Percentiles rank a stretch among this genome's conserved stretches.
phyloP scores from a whole-genome alignment of 2,113 vertebrate genomes.

The Chaetorhynchus papuensis region DNA sequence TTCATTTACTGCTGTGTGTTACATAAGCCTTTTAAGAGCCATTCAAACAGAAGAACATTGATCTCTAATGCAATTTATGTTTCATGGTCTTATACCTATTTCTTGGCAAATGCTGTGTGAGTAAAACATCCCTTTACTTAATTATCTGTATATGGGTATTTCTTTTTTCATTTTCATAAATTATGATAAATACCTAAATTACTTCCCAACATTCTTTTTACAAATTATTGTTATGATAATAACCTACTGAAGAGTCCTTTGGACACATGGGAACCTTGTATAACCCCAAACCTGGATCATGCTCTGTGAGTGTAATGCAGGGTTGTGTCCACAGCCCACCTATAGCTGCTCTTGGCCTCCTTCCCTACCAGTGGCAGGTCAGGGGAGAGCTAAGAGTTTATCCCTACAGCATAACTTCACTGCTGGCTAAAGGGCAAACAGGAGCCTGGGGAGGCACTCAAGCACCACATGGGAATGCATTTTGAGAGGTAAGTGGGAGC shows the following conservation, averaged over 20 bases:
- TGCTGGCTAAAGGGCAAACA: not conserved
- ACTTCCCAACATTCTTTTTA: not conserved
- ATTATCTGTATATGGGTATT: not conserved
- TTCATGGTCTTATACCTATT: not conserved
- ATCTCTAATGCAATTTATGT: not conserved
- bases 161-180: not conserved
- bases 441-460: not conserved
- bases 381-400: not conserved
- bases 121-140: not conserved
- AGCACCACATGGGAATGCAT: not conserved
- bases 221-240: not conserved
- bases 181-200: not conserved
- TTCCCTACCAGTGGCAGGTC: not conserved
- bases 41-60: not conserved
- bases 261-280: not conserved
- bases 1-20: not conserved
- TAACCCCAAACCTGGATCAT: not conserved
- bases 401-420: not conserved
- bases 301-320: not conserved
- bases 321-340: not conserved
- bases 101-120: not conserved
- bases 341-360: not conserved
- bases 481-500: not conserved
- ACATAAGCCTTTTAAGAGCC: not conserved
- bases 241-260: not conserved